A percentile compares a stretch with the other conserved stretches of the same genome.
Conservation (phyloP, 2,797 vertebrate species). For the Hylomyscus alleni region DNA sequence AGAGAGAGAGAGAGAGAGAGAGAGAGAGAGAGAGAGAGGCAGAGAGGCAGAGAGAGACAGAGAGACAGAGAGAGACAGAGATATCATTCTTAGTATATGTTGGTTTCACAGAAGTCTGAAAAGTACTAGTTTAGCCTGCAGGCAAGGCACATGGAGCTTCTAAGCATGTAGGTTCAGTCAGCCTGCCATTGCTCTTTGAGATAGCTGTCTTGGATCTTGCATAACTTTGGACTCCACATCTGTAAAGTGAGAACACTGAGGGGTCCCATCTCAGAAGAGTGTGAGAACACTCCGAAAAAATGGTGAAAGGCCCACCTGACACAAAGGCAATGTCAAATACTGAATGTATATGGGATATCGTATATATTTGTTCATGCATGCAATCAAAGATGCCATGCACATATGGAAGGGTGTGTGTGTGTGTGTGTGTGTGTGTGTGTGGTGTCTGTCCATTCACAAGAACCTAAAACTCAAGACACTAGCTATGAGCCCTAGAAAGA, state of each 20-base stretch:
- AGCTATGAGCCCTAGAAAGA: not conserved
- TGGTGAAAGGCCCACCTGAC: no score
- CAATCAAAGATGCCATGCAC: not conserved
- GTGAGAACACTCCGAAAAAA: not conserved
- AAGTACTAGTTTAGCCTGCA: not conserved
- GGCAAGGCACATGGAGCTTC: not conserved
- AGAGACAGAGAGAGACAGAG: not conserved
- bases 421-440: not conserved
- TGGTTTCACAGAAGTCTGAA: not conserved
- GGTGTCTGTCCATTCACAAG: not conserved
- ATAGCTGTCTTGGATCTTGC: not conserved
- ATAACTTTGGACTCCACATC: not conserved
- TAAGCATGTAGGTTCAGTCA: not conserved
- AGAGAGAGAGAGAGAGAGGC: no score
- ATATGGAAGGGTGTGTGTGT: not conserved
- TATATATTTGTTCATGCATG: not conserved
- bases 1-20: not conserved
- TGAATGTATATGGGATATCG: not conserved
- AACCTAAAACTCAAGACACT: not conserved
- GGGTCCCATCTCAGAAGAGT: not conserved
- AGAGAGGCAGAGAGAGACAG: no score
- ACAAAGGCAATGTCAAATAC: not conserved
- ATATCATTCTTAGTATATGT: not conserved
- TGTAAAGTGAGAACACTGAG: not conserved
- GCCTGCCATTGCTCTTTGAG: not conserved